Percentiles rank a stretch among this genome's conserved stretches.
Evolutionary conservation across 2,113 vertebrate genomes (phyloP).

Genomic region (Calonectris borealis): DNA sequence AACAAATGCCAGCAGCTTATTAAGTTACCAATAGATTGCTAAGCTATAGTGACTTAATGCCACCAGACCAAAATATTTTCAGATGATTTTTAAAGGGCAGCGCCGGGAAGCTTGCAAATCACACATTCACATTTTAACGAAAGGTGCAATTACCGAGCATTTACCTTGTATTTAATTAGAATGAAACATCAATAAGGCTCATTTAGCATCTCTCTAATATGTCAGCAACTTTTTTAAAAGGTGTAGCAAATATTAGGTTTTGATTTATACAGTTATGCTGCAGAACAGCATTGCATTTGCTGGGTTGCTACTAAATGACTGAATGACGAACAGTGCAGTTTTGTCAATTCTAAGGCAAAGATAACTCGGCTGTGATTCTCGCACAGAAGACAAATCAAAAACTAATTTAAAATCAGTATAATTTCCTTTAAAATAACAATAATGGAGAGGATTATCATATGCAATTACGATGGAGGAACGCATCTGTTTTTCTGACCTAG

Average conservation of each 20-base stretch:
- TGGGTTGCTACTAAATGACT: not conserved
- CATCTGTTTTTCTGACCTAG: slow-evolving; percentile 43
- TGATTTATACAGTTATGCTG: slow-evolving; percentile 56
- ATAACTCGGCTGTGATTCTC: not conserved
- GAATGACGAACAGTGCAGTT: not conserved
- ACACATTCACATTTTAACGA: slow-evolving; percentile 62
- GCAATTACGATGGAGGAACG: not conserved
- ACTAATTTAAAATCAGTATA: slow-evolving; percentile 41
- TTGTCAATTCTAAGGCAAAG: slow-evolving; percentile 17
- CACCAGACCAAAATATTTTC: slow-evolving; percentile 63
- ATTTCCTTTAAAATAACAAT: slow-evolving; percentile 46
- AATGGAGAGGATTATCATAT: not conserved
- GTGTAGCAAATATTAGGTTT: slow-evolving; percentile 53
- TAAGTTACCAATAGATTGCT: slow-evolving; percentile 67
- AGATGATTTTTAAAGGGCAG: slow-evolving; percentile 65
- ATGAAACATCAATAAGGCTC: slow-evolving; percentile 66
- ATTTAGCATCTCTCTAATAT: slow-evolving; percentile 50
- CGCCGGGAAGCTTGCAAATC: slow-evolving; percentile 20
- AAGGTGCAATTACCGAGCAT: slow-evolving; percentile 54
- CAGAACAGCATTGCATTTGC: not conserved
- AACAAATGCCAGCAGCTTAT: slow-evolving; percentile 69
- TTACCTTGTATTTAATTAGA: slow-evolving; percentile 71
- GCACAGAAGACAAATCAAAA: not conserved
- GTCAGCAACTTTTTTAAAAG: slow-evolving; percentile 56
- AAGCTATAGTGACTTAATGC: slow-evolving; percentile 56